Percentiles rank a stretch among this genome's conserved stretches.
Evolutionary conservation across 2,888 invertebrate genomes (phyloP).

Genomic region (Scaptodrosophila latifasciaeformis): DNA sequence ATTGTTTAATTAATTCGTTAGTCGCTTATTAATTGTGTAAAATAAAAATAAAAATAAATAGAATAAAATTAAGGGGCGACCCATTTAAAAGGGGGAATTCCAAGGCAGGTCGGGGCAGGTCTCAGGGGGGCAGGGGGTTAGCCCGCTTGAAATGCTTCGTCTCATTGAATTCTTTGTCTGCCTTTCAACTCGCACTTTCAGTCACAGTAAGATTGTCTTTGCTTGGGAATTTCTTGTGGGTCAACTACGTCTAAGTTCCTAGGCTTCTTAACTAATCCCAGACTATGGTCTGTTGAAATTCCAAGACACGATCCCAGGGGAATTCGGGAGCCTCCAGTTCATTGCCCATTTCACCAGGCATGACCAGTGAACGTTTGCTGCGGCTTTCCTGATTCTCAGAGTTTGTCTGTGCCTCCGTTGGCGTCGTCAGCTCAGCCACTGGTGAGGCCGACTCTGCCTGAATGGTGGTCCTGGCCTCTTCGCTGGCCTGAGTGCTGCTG

Average conservation of each 20-base stretch:
- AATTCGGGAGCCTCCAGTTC: slow-evolving; percentile 81
- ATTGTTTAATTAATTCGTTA: slow-evolving; percentile 73
- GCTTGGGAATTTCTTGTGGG: slow-evolving; percentile 35
- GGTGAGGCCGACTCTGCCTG: slow-evolving; percentile 37
- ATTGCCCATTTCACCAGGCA: slow-evolving; percentile 61
- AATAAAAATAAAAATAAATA: slow-evolving; percentile 5
- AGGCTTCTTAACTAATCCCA: slow-evolving; percentile 78
- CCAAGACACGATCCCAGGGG: slow-evolving; percentile 86
- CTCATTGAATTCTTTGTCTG: too few species aligned
- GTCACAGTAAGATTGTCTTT: slow-evolving; percentile 60
- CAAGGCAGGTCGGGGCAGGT: background rate
- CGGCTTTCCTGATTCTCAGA: slow-evolving; percentile 26
- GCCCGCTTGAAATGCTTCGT: slow-evolving; percentile 50
- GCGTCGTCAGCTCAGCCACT: slow-evolving; percentile 21
- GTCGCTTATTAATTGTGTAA: slow-evolving; percentile 8
- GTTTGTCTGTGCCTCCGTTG: slow-evolving; percentile 34
- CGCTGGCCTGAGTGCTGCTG: slow-evolving; percentile 61
- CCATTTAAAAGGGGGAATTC: background rate
- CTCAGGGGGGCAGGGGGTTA: slow-evolving; percentile 4
- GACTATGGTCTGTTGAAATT: slow-evolving; percentile 81
- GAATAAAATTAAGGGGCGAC: background rate
- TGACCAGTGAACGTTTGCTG: slow-evolving; percentile 58
- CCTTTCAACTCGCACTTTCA: slow-evolving; percentile 40
- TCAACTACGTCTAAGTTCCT: slow-evolving; percentile 43
- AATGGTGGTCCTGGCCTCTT: slow-evolving; percentile 55